Evolutionary conservation across 2,113 vertebrate genomes (phyloP).

Genomic region (Syngnathus typhle): DNA sequence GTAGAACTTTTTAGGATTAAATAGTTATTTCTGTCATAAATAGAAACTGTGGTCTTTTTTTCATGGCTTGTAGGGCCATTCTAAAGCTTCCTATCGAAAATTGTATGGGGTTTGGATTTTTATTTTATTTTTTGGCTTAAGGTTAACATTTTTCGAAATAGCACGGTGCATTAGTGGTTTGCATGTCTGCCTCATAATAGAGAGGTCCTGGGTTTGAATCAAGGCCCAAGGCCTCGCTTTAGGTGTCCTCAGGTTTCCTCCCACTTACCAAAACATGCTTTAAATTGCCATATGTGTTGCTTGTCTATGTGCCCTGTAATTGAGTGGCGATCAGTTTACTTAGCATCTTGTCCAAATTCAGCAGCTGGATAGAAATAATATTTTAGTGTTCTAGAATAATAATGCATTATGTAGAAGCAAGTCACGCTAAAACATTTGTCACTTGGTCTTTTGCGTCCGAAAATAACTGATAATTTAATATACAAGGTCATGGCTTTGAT

Average conservation of each 20-base stretch:
- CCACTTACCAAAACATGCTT: not conserved
- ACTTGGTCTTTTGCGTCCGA: too few relatives aligned
- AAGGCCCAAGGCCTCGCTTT: too few relatives aligned
- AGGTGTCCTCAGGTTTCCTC: not conserved
- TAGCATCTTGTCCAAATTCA: too few relatives aligned
- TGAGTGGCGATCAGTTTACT: too few relatives aligned
- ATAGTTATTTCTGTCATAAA: not conserved
- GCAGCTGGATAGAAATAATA: too few relatives aligned
- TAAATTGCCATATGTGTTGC: not conserved
- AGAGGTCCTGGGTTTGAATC: not conserved
- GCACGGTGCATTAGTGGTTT: not conserved
- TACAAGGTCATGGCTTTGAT: too few relatives aligned
- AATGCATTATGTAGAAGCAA: too few relatives aligned
- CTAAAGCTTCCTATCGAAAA: not conserved
- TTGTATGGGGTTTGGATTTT: not conserved
- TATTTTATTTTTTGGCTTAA: not conserved
- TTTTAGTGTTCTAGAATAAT: too few relatives aligned
- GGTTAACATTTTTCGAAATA: not conserved
- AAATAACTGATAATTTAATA: too few relatives aligned
- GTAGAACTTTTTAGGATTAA: not conserved
- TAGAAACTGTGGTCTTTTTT: not conserved
- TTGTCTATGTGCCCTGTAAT: too few relatives aligned
- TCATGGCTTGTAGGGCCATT: not conserved
- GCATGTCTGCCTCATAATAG: not conserved
- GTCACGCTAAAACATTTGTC: too few relatives aligned